These are phyloP conservation scores for Hoplodrina ambigua DNA, from an alignment of 2,888 invertebrate species.

Conservation along the genomic window DNA sequence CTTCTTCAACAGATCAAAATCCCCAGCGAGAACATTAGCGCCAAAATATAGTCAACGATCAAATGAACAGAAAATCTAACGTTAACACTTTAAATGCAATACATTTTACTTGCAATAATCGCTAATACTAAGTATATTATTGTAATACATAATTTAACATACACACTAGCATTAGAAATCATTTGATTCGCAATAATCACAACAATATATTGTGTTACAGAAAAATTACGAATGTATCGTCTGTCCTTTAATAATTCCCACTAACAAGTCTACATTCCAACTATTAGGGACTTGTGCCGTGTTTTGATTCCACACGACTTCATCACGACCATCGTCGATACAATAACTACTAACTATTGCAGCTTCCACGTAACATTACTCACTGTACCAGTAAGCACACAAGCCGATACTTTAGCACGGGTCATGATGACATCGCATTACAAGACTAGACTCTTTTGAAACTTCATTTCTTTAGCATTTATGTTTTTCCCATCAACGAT, in stretches of 20 bases:
- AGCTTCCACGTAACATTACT: conserved; percentile 25
- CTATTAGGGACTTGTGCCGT: conserved; percentile 25
- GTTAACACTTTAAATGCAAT: conserved; percentile 86
- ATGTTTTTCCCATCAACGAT: not conserved
- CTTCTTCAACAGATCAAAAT: conserved; percentile 63
- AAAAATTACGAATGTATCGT: conserved; percentile 48
- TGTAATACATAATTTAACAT: conserved; percentile 80
- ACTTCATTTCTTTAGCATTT: not conserved
- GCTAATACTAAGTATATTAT: conserved; percentile 79
- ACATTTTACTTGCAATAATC: conserved; percentile 73
- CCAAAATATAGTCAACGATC: conserved; percentile 62
- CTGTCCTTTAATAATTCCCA: conserved; percentile 49
- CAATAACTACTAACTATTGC: conserved; percentile 23
- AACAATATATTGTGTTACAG: conserved; percentile 73
- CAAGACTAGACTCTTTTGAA: not conserved
- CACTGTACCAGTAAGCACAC: conserved; percentile 21
- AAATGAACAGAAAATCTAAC: conserved; percentile 71
- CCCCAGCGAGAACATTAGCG: conserved; percentile 60
- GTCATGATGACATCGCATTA: not conserved
- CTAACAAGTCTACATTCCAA: conserved; percentile 49
- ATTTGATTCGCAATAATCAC: conserved; percentile 80
- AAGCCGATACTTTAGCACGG: not conserved
- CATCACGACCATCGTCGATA: not conserved
- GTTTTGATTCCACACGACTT: conserved; percentile 43
- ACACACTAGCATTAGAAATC: conserved; percentile 78